Percentiles rank a stretch among this genome's conserved stretches.
These are phyloP conservation scores for Mesopsocus fuscifrons DNA, from an alignment of 2,888 invertebrate species.

Conservation along the genomic window DNA sequence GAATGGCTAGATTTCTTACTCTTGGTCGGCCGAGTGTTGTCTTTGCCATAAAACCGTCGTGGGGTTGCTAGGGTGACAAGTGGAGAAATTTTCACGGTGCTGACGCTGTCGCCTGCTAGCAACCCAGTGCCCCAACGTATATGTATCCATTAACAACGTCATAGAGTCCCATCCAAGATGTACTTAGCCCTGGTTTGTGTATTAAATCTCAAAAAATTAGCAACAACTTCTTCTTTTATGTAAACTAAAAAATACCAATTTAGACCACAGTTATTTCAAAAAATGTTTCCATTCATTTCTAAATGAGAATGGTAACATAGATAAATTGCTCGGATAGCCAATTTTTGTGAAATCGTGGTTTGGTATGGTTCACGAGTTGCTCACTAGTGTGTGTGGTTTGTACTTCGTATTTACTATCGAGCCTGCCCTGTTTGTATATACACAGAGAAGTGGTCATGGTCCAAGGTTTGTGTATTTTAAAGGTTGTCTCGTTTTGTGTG, in stretches of 20 bases:
- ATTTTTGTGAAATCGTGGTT: neutral
- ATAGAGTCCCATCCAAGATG: neutral
- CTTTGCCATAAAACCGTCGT: no score
- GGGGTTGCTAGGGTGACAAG: no score
- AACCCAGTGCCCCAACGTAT: no score
- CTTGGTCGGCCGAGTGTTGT: no score
- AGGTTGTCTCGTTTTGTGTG: no score
- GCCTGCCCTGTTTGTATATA: neutral
- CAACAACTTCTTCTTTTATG: conserved; percentile 2
- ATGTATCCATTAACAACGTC: neutral
- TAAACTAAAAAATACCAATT: conserved; percentile 6
- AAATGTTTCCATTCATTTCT: no score
- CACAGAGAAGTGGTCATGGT: no score
- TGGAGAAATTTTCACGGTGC: no score
- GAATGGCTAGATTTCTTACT: no score
- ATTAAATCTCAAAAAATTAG: conserved; percentile 5
- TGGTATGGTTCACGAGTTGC: neutral
- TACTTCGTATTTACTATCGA: neutral
- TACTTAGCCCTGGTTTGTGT: conserved; percentile 9
- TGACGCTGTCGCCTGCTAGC: no score
- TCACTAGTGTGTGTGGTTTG: neutral
- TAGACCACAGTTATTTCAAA: conserved; percentile 10
- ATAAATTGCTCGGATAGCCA: conserved; percentile 7
- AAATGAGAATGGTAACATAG: conserved; percentile 2
- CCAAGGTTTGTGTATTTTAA: no score